Conservation (phyloP, 2,113 vertebrate species). For the Poeciliopsis retropinna region DNA sequence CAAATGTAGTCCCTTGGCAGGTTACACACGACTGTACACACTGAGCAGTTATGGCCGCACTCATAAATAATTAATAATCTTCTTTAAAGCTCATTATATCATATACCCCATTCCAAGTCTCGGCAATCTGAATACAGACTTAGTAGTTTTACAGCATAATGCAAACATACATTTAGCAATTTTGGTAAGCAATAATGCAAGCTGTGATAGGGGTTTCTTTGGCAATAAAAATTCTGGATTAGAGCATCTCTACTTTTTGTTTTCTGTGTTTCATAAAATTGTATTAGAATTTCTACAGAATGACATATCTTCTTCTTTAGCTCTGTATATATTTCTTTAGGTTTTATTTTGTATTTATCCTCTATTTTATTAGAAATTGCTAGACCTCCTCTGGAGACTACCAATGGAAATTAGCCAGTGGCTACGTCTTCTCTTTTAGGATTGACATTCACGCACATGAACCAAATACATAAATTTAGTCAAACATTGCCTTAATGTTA, state of each 20-base stretch:
- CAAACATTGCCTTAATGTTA: not conserved
- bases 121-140: too few relatives aligned
- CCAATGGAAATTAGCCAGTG: too few relatives aligned
- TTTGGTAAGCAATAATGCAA: too few relatives aligned
- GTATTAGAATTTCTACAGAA: not conserved
- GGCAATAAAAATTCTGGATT: not conserved
- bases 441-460: not conserved
- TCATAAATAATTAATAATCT: too few relatives aligned
- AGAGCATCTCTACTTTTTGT: not conserved
- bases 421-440: not conserved
- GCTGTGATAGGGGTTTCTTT: not conserved
- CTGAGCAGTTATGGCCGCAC: too few relatives aligned
- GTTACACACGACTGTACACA: too few relatives aligned
- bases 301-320: not conserved
- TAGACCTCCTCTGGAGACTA: not conserved
- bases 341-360: not conserved
- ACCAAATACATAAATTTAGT: not conserved
- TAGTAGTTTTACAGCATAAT: too few relatives aligned
- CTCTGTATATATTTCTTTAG: not conserved
- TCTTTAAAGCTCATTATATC: too few relatives aligned
- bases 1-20: too few relatives aligned
- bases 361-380: not conserved
- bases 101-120: too few relatives aligned
- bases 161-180: too few relatives aligned
- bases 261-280: not conserved